Evolutionary conservation across 2,888 invertebrate genomes (phyloP).

Genomic region (Mantis religiosa): DNA sequence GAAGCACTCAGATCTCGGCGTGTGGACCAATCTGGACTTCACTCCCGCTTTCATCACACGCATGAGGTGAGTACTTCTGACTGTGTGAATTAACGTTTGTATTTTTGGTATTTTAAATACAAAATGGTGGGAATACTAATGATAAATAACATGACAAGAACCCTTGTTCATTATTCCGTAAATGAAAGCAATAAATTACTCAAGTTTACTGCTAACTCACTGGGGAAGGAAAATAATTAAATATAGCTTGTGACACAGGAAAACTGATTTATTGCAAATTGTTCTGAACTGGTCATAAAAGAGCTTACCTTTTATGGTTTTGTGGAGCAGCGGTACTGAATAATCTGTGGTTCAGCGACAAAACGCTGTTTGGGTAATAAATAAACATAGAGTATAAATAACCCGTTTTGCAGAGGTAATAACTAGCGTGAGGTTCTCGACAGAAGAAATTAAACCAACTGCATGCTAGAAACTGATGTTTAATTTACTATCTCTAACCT

Average conservation of each 20-base stretch:
- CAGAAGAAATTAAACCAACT: no score
- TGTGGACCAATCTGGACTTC: slow-evolving; percentile 48
- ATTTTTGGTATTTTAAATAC: background rate
- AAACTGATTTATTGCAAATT: background rate
- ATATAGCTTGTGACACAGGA: background rate
- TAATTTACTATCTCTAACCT: no score
- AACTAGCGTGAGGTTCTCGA: no score
- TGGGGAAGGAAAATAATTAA: background rate
- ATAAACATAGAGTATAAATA: no score
- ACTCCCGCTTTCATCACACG: slow-evolving; percentile 49
- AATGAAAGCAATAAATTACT: background rate
- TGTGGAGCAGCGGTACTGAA: background rate
- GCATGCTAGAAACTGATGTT: no score
- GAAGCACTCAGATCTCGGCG: slow-evolving; percentile 45
- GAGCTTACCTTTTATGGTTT: background rate
- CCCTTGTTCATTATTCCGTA: background rate
- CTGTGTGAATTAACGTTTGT: background rate
- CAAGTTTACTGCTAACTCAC: background rate
- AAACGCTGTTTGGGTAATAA: background rate
- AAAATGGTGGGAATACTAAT: background rate
- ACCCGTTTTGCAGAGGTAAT: no score
- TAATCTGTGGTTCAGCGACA: background rate
- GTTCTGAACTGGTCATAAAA: background rate
- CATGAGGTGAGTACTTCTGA: slow-evolving; percentile 46
- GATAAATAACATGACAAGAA: background rate